phyloP scores from a whole-genome alignment of 2,888 invertebrate genomes.

The Athalia rosae region DNA sequence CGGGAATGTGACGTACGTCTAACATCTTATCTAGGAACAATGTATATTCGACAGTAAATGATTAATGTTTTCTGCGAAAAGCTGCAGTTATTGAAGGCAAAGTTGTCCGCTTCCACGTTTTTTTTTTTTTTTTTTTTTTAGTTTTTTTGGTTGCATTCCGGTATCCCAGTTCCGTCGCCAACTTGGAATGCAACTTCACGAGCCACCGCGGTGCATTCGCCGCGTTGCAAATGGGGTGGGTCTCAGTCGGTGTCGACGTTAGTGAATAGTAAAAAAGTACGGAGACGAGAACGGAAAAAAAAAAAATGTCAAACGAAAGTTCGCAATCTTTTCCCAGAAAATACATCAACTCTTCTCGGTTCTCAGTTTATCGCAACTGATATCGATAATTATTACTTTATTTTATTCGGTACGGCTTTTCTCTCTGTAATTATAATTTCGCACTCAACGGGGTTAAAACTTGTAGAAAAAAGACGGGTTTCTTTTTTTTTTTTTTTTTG shows the following conservation, averaged over 20 bases:
- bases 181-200: slow-evolving; percentile 1
- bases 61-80: slow-evolving; percentile 35
- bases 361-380: too few relatives aligned
- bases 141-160: background rate
- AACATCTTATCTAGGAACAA: slow-evolving; percentile 15
- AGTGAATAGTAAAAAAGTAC: too few relatives aligned
- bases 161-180: slow-evolving; percentile 5
- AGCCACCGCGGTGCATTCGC: background rate
- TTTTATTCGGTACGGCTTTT: too few relatives aligned
- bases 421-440: too few relatives aligned
- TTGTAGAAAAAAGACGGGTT: background rate
- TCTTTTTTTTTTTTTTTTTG: too few relatives aligned
- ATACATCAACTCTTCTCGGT: too few relatives aligned
- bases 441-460: too few relatives aligned
- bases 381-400: too few relatives aligned
- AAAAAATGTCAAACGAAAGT: too few relatives aligned
- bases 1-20: background rate
- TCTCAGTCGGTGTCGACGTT: background rate
- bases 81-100: slow-evolving; percentile 26
- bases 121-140: background rate
- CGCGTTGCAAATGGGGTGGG: background rate
- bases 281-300: too few relatives aligned
- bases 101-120: slow-evolving; percentile 14
- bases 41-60: slow-evolving; percentile 33
- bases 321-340: too few relatives aligned